A percentile compares a stretch with the other conserved stretches of the same genome.
Evolutionary conservation across 2,888 invertebrate species (phyloP).

Genomic region (Thecophora atra): DNA sequence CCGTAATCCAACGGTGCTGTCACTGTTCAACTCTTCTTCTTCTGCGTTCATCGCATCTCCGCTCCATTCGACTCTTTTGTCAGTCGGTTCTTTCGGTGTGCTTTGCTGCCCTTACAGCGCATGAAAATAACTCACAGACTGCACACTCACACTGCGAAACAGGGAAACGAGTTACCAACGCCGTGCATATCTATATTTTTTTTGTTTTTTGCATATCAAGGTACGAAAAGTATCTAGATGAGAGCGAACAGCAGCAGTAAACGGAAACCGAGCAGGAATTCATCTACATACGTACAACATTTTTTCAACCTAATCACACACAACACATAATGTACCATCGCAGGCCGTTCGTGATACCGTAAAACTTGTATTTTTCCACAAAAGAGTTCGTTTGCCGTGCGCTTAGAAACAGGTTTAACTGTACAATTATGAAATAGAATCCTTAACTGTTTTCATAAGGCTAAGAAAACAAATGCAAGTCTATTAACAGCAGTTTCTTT

Average conservation of each 20-base stretch:
- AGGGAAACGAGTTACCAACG: constrained; percentile 1
- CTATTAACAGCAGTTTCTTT: no score
- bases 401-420: no score
- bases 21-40: background rate
- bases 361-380: no score
- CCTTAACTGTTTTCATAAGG: no score
- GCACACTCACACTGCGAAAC: background rate
- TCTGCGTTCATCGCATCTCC: background rate
- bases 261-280: background rate
- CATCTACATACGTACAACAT: background rate
- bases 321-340: no score
- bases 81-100: background rate
- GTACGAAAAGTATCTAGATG: background rate
- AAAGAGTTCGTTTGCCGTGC: no score
- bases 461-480: no score
- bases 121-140: constrained; percentile 6
- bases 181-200: background rate
- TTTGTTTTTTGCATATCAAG: background rate
- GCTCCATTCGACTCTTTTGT: constrained; percentile 3
- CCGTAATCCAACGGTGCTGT: constrained; percentile 30
- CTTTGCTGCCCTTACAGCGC: constrained; percentile 8
- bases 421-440: no score
- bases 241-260: background rate
- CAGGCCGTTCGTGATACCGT: no score
- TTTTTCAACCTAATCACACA: background rate